A percentile compares a stretch with the other conserved stretches of the same genome.
Conservation (phyloP, 2,888 invertebrate species). For the Oegoconia quadripuncta region DNA sequence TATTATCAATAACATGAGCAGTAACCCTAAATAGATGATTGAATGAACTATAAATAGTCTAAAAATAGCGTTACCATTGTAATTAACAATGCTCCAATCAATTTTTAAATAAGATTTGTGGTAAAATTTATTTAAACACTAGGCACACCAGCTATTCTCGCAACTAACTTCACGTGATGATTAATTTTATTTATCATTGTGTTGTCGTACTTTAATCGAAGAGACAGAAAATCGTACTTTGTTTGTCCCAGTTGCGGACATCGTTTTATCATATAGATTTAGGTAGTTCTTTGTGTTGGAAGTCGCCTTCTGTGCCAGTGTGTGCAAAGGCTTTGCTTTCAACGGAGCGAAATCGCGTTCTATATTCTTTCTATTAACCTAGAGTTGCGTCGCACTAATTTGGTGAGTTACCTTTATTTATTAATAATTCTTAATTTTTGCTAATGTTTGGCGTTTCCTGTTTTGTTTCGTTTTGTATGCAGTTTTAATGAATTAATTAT, state of each 20-base stretch:
- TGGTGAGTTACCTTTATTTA: no score
- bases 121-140: conserved; percentile 21
- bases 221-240: conserved; percentile 21
- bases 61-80: no score
- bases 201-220: conserved; percentile 40
- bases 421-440: no score
- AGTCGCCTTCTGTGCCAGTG: conserved; percentile 77
- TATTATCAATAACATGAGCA: no score
- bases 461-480: no score
- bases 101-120: conserved; percentile 5
- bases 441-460: no score
- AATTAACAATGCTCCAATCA: no score
- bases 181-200: conserved; percentile 32
- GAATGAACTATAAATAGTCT: no score
- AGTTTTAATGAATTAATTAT: no score
- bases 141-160: no score
- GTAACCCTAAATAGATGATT: no score
- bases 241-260: conserved; percentile 33
- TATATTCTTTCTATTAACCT: conserved; percentile 11
- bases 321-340: conserved; percentile 73
- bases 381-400: conserved; percentile 29
- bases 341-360: conserved; percentile 37
- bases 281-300: conserved; percentile 49
- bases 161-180: conserved; percentile 50
- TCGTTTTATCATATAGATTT: conserved; percentile 42